Conservation (phyloP, 2,888 invertebrate genomes). For the Hirtodrosophila histrioides region DNA sequence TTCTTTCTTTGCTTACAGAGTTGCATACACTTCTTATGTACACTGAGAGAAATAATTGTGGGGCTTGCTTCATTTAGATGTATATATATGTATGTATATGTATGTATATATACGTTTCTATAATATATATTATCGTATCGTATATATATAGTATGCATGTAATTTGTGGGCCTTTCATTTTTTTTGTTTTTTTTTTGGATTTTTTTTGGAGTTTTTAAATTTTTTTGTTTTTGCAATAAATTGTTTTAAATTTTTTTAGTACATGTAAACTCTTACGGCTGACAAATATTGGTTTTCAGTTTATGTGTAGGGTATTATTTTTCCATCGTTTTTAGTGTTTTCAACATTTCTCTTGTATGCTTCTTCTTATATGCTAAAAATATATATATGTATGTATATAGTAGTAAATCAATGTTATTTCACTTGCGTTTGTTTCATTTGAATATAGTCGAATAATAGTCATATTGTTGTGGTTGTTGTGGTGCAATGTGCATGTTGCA, state of each 20-base stretch:
- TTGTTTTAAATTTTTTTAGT: constrained; percentile 28
- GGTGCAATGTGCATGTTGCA: constrained; percentile 19
- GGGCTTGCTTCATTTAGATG: constrained; percentile 18
- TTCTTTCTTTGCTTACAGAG: background rate
- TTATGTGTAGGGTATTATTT: constrained; percentile 9
- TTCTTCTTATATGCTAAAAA: constrained; percentile 60
- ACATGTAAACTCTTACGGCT: constrained; percentile 55
- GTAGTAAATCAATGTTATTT: constrained; percentile 29
- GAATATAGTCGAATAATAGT: constrained; percentile 13
- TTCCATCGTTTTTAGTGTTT: constrained; percentile 35
- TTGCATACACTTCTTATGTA: constrained; percentile 9
- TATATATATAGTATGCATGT: constrained; percentile 22
- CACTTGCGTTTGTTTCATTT: constrained; percentile 24
- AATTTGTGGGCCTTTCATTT: constrained; percentile 25
- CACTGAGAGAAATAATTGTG: constrained; percentile 37
- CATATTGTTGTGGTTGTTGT: constrained; percentile 25
- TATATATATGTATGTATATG: constrained; percentile 17
- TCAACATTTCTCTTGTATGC: constrained; percentile 37
- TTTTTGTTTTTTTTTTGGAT: constrained; percentile 18
- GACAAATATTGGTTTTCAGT: constrained; percentile 57
- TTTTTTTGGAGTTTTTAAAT: constrained; percentile 14
- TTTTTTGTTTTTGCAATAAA: constrained; percentile 5
- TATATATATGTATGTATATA: constrained; percentile 38
- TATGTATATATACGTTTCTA: constrained; percentile 13
- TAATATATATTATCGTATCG: constrained; percentile 10